Evolutionary conservation across 2,797 vertebrate species (phyloP).

Genomic region (Cottoperca gobio): DNA sequence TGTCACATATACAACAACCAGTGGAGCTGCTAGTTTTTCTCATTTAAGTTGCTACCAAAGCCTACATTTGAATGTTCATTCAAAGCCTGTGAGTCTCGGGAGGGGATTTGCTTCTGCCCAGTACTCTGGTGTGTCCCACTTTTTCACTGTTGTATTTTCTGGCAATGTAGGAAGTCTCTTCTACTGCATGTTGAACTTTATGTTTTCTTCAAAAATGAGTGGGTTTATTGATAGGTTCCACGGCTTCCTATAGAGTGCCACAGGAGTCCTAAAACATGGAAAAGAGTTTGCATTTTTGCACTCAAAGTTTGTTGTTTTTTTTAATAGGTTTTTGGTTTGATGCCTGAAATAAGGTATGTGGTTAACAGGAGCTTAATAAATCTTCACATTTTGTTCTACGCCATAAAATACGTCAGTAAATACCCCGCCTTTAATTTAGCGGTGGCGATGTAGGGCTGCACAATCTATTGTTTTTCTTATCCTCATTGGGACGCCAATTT

Average conservation of each 20-base stretch:
- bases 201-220: background rate
- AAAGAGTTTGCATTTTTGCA: too few relatives aligned
- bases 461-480: too few relatives aligned
- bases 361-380: too few relatives aligned
- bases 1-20: conserved; percentile 20
- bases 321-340: too few relatives aligned
- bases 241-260: background rate
- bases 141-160: conserved; percentile 4
- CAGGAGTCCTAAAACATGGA: too few relatives aligned
- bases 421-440: too few relatives aligned
- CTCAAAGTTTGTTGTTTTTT: too few relatives aligned
- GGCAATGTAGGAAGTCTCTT: background rate
- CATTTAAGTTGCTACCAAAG: conserved; percentile 29
- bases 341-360: too few relatives aligned
- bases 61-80: conserved; percentile 52
- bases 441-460: too few relatives aligned
- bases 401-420: too few relatives aligned
- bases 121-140: conserved; percentile 19
- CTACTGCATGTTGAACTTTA: background rate
- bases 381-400: too few relatives aligned
- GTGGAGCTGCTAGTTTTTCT: background rate
- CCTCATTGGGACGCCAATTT: too few relatives aligned
- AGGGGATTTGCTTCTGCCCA: conserved; percentile 33
- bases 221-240: conserved; percentile 24
- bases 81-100: conserved; percentile 32